These are phyloP conservation scores for Brachionus paranguensis DNA, from an alignment of 1,140 invertebrate genomes.

Conservation along the genomic window DNA sequence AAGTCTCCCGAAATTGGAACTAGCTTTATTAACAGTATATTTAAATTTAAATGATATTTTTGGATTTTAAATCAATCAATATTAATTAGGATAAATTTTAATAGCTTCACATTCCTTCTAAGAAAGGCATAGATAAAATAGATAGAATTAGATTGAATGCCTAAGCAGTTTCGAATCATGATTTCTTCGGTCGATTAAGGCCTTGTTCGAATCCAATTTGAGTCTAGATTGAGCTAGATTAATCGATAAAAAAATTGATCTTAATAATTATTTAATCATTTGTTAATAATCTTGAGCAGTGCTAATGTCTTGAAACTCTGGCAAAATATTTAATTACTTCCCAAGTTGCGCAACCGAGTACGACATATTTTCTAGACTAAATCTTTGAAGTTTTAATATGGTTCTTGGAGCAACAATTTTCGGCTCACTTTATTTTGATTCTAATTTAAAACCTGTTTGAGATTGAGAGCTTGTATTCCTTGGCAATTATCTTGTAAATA, in stretches of 20 bases:
- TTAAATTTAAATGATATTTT: slow-evolving; percentile 36
- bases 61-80: slow-evolving; percentile 33
- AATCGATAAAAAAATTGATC: slow-evolving; percentile 9
- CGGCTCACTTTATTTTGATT: not conserved
- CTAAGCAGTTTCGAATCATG: not conserved
- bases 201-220: not conserved
- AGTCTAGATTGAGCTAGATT: not conserved
- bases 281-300: slow-evolving; percentile 11
- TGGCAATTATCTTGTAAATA: not conserved
- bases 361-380: not conserved
- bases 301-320: not conserved
- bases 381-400: not conserved
- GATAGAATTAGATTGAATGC: not conserved
- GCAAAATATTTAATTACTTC: slow-evolving; percentile 1
- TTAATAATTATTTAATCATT: slow-evolving; percentile 29
- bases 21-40: slow-evolving; percentile 24
- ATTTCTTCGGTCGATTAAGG: not conserved
- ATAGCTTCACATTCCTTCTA: slow-evolving; percentile 5
- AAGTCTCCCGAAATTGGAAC: slow-evolving; percentile 4
- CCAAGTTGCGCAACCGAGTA: not conserved
- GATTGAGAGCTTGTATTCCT: not conserved
- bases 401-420: not conserved
- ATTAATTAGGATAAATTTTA: slow-evolving; percentile 23
- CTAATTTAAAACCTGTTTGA: not conserved
- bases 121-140: not conserved